phyloP scores from a whole-genome alignment of 2,113 vertebrate genomes.

The Dromiciops gliroides region DNA sequence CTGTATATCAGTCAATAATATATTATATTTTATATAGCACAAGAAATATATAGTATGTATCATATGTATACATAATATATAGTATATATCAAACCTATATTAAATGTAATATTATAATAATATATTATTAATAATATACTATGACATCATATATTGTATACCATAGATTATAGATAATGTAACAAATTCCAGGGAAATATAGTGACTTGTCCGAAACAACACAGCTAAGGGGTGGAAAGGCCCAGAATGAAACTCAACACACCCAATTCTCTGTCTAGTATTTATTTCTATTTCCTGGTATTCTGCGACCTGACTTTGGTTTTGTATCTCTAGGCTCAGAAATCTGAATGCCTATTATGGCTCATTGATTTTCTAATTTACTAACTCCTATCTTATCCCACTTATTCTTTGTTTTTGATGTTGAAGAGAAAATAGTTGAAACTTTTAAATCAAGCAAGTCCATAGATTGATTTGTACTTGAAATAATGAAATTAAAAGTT shows the following conservation, averaged over 20 bases:
- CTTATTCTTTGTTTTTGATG: constrained; percentile 58
- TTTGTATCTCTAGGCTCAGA: constrained; percentile 19
- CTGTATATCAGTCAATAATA: no score
- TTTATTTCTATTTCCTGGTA: neutral
- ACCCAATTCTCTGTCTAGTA: neutral
- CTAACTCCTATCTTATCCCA: neutral
- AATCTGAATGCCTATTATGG: neutral
- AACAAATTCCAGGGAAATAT: neutral
- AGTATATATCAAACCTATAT: no score
- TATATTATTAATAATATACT: neutral
- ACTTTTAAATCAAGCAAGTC: constrained; percentile 60
- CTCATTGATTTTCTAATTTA: neutral
- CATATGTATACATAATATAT: no score
- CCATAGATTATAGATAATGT: neutral
- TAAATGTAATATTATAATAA: no score
- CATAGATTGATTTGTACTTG: constrained; percentile 11
- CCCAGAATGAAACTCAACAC: neutral
- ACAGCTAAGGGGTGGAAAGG: neutral
- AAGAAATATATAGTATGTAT: no score
- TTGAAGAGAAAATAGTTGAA: constrained; percentile 54
- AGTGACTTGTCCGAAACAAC: neutral
- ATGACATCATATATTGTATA: neutral
- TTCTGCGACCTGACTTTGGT: neutral
- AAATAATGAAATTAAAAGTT: constrained; percentile 75
- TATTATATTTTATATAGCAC: no score